Evolutionary conservation across 2,113 vertebrate genomes (phyloP).

Genomic region (Lophochroa leadbeateri): DNA sequence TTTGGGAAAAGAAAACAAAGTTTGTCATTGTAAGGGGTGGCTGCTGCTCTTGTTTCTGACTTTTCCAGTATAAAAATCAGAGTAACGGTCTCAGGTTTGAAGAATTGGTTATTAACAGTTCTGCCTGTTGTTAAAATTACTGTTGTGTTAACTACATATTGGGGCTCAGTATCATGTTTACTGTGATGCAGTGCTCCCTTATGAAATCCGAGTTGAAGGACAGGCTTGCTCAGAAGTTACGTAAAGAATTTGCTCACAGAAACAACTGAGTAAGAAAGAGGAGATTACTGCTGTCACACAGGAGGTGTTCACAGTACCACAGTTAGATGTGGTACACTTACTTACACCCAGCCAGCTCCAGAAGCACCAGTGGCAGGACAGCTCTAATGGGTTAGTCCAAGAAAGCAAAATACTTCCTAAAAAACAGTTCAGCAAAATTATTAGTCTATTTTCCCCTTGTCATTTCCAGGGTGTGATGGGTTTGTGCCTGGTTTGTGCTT

Average conservation of each 20-base stretch:
- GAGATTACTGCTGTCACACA: neutral
- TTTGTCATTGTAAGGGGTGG: neutral
- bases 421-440: neutral
- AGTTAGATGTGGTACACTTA: neutral
- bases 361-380: neutral
- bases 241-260: neutral
- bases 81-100: neutral
- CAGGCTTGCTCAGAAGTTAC: neutral
- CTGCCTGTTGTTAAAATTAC: neutral
- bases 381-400: neutral
- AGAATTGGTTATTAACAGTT: neutral
- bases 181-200: neutral
- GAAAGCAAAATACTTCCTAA: neutral
- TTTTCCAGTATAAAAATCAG: neutral
- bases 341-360: neutral
- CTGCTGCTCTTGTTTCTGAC: neutral
- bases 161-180: rapidly evolving
- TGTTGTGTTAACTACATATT: neutral
- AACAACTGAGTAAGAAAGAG: neutral
- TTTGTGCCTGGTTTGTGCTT: neutral
- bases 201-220: neutral
- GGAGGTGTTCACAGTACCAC: neutral
- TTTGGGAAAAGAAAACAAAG: neutral
- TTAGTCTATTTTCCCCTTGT: neutral
- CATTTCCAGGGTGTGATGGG: neutral